Percentiles rank a stretch among this genome's conserved stretches.
phyloP scores from a whole-genome alignment of 2,888 invertebrate genomes.

The Pseudolycoriella hygida region DNA sequence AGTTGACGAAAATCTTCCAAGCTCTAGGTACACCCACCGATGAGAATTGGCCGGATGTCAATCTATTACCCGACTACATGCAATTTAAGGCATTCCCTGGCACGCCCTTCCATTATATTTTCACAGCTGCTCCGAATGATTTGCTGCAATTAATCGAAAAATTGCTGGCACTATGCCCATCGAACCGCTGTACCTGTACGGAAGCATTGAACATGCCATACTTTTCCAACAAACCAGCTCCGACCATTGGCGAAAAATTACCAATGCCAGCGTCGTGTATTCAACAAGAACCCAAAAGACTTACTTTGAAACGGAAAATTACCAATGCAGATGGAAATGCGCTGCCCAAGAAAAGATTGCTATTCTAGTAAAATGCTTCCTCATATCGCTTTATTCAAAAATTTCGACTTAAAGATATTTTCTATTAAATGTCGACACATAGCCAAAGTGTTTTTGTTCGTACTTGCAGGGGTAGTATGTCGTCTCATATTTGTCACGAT shows the following conservation, averaged over 20 bases:
- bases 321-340: conserved; percentile 1
- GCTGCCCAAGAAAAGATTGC: conserved; percentile 5
- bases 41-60: conserved; percentile 78
- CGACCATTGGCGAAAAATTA: conserved; percentile 64
- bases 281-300: conserved; percentile 1
- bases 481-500: conserved; percentile 35
- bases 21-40: conserved; percentile 88
- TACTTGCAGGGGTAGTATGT: conserved; percentile 42
- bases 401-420: too few species aligned
- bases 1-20: conserved; percentile 86
- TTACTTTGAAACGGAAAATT: conserved; percentile 5
- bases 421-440: too few species aligned
- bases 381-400: too few species aligned
- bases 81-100: conserved; percentile 76
- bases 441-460: too few species aligned
- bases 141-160: conserved; percentile 62
- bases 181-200: conserved; percentile 61
- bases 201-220: conserved; percentile 78
- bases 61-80: conserved; percentile 73
- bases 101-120: conserved; percentile 77
- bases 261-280: conserved; percentile 40
- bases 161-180: conserved; percentile 66
- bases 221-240: conserved; percentile 80
- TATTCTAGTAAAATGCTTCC: too few species aligned
- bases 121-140: conserved; percentile 90